These are phyloP conservation scores for Limonius californicus DNA, from an alignment of 1,140 invertebrate species.

Conservation along the genomic window DNA sequence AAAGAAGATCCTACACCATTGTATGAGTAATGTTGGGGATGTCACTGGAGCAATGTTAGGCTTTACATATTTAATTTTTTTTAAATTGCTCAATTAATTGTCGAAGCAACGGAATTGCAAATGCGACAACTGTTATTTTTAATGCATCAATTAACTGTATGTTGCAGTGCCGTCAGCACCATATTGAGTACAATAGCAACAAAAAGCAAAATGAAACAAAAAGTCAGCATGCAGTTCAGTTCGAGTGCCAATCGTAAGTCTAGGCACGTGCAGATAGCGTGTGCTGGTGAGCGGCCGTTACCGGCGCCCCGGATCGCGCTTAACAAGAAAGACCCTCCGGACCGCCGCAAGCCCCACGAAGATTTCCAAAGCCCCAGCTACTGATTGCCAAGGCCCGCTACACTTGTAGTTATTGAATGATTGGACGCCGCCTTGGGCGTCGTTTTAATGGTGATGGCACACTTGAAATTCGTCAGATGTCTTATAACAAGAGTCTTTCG, in stretches of 20 bases:
- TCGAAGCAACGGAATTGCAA: no score
- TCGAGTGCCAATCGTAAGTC: slow-evolving; percentile 15
- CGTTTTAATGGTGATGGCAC: slow-evolving; percentile 12
- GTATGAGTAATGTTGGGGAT: no score
- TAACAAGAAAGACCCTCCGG: slow-evolving; percentile 19
- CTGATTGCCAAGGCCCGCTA: slow-evolving; percentile 10
- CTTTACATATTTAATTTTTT: no score
- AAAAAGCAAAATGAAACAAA: slow-evolving; percentile 20
- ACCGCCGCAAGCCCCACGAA: neutral
- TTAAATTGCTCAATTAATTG: no score
- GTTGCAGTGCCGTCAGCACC: no score
- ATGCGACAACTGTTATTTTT: no score
- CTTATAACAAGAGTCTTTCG: slow-evolving; percentile 18
- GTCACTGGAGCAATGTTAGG: no score
- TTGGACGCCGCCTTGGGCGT: slow-evolving; percentile 7
- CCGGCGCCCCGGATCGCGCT: slow-evolving; percentile 10
- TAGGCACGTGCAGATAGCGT: slow-evolving; percentile 19
- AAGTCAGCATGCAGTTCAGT: slow-evolving; percentile 13
- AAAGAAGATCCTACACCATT: no score
- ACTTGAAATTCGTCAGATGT: slow-evolving; percentile 21
- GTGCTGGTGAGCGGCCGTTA: neutral
- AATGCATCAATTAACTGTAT: no score
- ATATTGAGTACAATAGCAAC: neutral
- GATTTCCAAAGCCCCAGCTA: slow-evolving; percentile 6
- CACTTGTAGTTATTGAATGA: slow-evolving; percentile 21